Conservation (phyloP, 1,140 invertebrate species). For the Colletes gigas region DNA sequence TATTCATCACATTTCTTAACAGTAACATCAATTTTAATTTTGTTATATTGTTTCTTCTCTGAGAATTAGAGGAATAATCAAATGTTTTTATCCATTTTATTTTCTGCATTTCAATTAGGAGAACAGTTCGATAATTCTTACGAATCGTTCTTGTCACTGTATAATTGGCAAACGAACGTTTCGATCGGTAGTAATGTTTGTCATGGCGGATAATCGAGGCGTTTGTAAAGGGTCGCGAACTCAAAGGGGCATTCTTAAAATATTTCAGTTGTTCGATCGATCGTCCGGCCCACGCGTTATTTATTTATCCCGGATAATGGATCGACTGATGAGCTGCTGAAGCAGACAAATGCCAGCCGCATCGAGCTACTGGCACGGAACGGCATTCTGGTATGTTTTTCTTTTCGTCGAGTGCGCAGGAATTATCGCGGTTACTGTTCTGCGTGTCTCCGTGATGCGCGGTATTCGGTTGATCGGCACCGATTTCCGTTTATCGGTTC, state of each 20-base stretch:
- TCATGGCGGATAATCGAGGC: background rate
- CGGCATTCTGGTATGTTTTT: constrained; percentile 58
- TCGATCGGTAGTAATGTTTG: background rate
- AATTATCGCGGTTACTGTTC: constrained; percentile 52
- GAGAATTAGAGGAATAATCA: too few relatives aligned
- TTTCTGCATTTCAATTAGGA: too few relatives aligned
- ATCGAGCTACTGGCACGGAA: constrained; percentile 55
- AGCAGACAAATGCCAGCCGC: constrained; percentile 41
- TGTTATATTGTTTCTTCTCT: too few relatives aligned
- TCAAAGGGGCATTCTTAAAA: background rate
- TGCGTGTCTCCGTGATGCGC: constrained; percentile 47
- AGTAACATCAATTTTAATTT: too few relatives aligned
- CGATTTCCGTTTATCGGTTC: constrained; percentile 17
- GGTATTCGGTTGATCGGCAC: constrained; percentile 58
- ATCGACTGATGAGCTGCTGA: constrained; percentile 42
- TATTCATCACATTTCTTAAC: too few relatives aligned
- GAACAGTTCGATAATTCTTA: too few relatives aligned
- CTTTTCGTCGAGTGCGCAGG: constrained; percentile 53
- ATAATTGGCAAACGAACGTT: background rate
- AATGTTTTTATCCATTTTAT: too few relatives aligned
- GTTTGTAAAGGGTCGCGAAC: background rate
- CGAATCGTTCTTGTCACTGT: too few relatives aligned
- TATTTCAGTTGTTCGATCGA: background rate
- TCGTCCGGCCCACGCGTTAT: constrained; percentile 23
- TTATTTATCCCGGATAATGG: constrained; percentile 41